A percentile compares a stretch with the other conserved stretches of the same genome.
Evolutionary conservation across 2,113 vertebrate genomes (phyloP).

Genomic region (Podocnemis expansa): DNA sequence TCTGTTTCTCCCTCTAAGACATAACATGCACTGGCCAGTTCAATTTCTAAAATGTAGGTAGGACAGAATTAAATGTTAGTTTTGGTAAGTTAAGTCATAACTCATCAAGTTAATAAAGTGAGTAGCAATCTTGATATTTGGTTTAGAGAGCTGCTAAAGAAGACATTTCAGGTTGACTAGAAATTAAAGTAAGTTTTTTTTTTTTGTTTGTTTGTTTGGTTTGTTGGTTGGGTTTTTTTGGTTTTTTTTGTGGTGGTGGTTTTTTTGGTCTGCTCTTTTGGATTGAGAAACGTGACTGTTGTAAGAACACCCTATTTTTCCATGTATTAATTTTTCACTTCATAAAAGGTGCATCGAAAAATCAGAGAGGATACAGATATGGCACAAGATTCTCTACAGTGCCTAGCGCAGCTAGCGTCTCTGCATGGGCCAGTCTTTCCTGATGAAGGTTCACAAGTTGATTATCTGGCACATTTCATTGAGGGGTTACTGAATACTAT

Average conservation of each 20-base stretch:
- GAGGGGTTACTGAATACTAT: slow-evolving; percentile 97
- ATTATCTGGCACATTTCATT: slow-evolving; percentile 97
- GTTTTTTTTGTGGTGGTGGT: no score
- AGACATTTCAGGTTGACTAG: slow-evolving; percentile 57
- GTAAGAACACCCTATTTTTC: slow-evolving; percentile 75
- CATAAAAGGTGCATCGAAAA: slow-evolving; percentile 95
- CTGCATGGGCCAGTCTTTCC: slow-evolving; percentile 96
- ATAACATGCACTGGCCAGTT: slow-evolving; percentile 74
- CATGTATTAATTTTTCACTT: slow-evolving; percentile 69
- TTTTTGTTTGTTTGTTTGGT: no score
- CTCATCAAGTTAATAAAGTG: neutral
- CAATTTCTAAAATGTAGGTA: slow-evolving; percentile 80
- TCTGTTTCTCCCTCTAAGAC: slow-evolving; percentile 84
- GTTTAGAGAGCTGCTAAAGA: slow-evolving; percentile 27
- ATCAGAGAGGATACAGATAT: slow-evolving; percentile 98
- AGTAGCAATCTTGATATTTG: slow-evolving; percentile 5
- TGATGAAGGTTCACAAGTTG: slow-evolving; percentile 94
- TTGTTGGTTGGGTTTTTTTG: no score
- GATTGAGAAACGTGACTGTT: slow-evolving; percentile 71
- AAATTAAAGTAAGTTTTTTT: slow-evolving; percentile 57
- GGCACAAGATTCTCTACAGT: slow-evolving; percentile 98
- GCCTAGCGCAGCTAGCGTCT: slow-evolving; percentile 96
- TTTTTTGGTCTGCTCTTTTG: slow-evolving; percentile 70
- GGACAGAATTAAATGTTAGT: slow-evolving; percentile 57
- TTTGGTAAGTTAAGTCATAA: slow-evolving; percentile 57